Conservation (phyloP, 1,140 invertebrate species). For the Papilio polytes region DNA sequence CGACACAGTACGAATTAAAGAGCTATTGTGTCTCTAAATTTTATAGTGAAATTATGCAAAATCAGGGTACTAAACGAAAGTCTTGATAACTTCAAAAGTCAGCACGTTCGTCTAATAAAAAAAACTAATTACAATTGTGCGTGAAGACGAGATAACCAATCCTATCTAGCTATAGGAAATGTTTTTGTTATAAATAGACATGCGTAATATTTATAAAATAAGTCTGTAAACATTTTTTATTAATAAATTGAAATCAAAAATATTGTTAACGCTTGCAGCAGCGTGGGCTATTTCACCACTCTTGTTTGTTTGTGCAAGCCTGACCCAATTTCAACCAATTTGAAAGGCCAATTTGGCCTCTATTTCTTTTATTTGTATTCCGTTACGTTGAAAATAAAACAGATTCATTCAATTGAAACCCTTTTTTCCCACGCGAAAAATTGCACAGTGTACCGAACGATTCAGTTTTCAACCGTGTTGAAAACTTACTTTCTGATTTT, state of each 20-base stretch:
- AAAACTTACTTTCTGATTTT: conserved; percentile 1
- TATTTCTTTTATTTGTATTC: conserved; percentile 73
- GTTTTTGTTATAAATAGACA: neutral
- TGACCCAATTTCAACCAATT: conserved; percentile 73
- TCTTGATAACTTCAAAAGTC: no score
- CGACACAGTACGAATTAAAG: neutral
- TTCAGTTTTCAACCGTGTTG: neutral
- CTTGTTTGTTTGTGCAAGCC: conserved; percentile 70
- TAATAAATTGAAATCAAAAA: conserved; percentile 48
- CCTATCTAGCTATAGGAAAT: neutral
- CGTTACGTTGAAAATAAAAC: conserved; percentile 63
- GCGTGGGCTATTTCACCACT: conserved; percentile 62
- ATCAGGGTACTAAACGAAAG: neutral
- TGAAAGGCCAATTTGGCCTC: conserved; percentile 72
- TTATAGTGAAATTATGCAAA: no score
- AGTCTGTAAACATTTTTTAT: conserved; percentile 2
- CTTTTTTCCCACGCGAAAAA: conserved; percentile 26
- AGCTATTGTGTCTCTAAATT: neutral
- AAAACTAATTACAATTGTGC: neutral
- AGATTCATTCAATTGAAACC: conserved; percentile 52
- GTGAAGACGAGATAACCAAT: neutral
- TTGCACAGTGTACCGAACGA: neutral
- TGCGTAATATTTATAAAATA: conserved; percentile 2
- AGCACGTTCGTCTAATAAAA: neutral
- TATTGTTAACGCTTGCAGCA: conserved; percentile 45